Evolutionary conservation across 1,140 invertebrate species (phyloP), one percentile per base, ranked within the genome.

Genomic region (Meloidogyne floridensis): DNA sequence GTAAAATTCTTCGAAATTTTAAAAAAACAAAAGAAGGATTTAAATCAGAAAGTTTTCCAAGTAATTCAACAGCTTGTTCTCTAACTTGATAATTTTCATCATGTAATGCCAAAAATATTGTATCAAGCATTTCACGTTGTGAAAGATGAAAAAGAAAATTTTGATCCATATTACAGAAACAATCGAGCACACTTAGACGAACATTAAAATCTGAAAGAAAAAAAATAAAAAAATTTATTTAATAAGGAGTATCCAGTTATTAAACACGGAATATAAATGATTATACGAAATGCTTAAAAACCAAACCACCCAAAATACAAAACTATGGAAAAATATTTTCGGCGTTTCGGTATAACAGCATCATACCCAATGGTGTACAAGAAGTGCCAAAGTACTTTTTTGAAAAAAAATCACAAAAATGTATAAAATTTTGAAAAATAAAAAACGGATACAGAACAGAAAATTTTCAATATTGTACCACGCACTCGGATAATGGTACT

Each of bases 11-110:
- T 51, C 97, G 92, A 2, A 99, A 92, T 32, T 95, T 95, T 0
- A 98, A 97, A 94, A 98, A 96, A 0, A 99, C 95, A 91, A 98
- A 98, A 0, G 97, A 96, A 0, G 98, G 98, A 92, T 99, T 99
- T 85, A 96, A 93, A 8, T 93, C 93, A 85, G 95, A 96, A 42
- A 99, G 91, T 83, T 96, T 91, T 0, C 96, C 96, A 74, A 98
- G 94, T 13, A 94, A 96, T 84, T 95, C 94, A 59, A 98, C 94
- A 0, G 96, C 95, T 77, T 97, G 91, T 91, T 99, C 96, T 72
- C 97, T 92, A 78, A 99, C 98, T 91, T 98, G 95, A 90, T 98
- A 96, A 82, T 96, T 94, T 91, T 99, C 97, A 90, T 99, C 98
- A 91, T 98, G 95, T 90, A 99, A 93, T 0, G 95, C 95, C 43